Percentiles rank a stretch among this genome's conserved stretches.
These are phyloP conservation scores for Coracias cyanogaster DNA, from an alignment of 2,797 vertebrate species.

Conservation along the genomic window DNA sequence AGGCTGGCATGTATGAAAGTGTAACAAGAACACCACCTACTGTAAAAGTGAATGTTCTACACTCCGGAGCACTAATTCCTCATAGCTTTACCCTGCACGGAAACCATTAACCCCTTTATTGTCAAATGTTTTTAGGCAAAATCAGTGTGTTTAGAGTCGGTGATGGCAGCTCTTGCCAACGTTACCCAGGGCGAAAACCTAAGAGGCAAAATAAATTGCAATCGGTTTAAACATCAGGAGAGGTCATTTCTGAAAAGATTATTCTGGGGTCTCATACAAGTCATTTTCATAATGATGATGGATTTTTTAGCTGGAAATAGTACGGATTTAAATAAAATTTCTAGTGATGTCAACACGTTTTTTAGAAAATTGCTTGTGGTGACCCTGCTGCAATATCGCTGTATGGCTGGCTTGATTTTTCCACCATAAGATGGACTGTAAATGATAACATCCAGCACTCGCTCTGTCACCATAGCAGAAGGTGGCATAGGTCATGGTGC, in stretches of 20 bases:
- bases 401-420: background rate
- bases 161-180: background rate
- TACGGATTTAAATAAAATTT: conserved; percentile 59
- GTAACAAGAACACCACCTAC: conserved; percentile 89
- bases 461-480: background rate
- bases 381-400: background rate
- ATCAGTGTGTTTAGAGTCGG: background rate
- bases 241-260: conserved; percentile 15
- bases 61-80: conserved; percentile 75
- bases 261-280: background rate
- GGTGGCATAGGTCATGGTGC: background rate
- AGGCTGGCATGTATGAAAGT: conserved; percentile 83
- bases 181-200: background rate
- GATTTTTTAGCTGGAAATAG: conserved; percentile 45
- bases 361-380: conserved; percentile 51
- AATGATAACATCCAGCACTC: background rate
- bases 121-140: conserved; percentile 55
- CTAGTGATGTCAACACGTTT: conserved; percentile 25
- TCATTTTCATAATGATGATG: conserved; percentile 45
- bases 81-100: conserved; percentile 63
- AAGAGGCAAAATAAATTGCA: background rate
- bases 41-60: conserved; percentile 84
- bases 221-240: background rate
- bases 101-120: conserved; percentile 74
- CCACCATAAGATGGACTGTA: background rate